Conservation (phyloP, 2,888 invertebrate species). For the Atethmia centrago region DNA sequence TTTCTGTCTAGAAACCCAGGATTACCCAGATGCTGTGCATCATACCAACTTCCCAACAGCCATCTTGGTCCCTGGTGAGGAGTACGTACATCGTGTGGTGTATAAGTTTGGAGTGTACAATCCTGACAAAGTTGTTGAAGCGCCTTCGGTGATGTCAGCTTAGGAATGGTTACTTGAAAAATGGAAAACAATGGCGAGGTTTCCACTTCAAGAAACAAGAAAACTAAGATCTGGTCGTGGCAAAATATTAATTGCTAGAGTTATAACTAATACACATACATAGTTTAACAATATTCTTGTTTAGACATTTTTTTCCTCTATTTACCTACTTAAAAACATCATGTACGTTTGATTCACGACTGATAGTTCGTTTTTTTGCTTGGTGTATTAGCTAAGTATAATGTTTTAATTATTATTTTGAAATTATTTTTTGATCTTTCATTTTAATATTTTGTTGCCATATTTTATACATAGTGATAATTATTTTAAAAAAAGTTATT, state of each 20-base stretch:
- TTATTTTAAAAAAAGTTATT: too few species aligned
- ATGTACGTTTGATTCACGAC: not conserved
- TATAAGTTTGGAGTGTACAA: conserved; percentile 92
- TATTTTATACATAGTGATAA: conserved; percentile 3
- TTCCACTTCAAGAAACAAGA: not conserved
- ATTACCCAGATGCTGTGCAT: conserved; percentile 97
- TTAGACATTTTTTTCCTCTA: not conserved
- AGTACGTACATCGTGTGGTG: conserved; percentile 93
- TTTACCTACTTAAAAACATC: not conserved
- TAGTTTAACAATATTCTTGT: not conserved
- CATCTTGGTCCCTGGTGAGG: conserved; percentile 92
- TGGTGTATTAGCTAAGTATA: not conserved
- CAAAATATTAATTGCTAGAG: too few species aligned
- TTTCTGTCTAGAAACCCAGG: conserved; percentile 97
- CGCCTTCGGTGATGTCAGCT: conserved; percentile 30
- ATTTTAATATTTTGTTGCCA: conserved; percentile 1
- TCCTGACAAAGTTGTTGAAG: conserved; percentile 24
- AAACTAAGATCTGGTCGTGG: not conserved
- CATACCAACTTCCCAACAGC: conserved; percentile 94
- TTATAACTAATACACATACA: too few species aligned
- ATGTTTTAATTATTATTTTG: not conserved
- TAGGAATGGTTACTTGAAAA: conserved; percentile 14
- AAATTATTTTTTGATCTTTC: not conserved
- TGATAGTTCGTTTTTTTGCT: not conserved
- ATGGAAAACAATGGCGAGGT: not conserved